Percentiles rank a stretch among this genome's conserved stretches.
Evolutionary conservation across 2,113 vertebrate species (phyloP).

Genomic region (Otolemur garnettii): DNA sequence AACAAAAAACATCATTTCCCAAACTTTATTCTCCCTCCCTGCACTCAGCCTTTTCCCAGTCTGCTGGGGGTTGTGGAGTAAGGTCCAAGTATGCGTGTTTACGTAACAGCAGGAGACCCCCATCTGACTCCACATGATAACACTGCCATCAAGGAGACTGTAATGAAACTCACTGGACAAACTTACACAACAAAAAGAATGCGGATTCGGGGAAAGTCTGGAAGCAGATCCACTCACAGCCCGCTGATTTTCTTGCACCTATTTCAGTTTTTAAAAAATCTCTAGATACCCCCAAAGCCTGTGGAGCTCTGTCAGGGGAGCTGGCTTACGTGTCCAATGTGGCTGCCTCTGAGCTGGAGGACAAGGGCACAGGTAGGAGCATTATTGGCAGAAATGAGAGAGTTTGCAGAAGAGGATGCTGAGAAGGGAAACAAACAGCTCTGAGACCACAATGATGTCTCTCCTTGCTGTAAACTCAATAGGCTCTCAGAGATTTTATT

Average conservation of each 20-base stretch:
- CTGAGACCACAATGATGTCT: background rate
- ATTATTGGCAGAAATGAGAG: background rate
- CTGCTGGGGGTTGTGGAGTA: background rate
- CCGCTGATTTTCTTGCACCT: background rate
- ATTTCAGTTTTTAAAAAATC: background rate
- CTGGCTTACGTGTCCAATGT: accelerated
- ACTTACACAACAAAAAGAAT: background rate
- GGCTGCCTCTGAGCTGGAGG: background rate
- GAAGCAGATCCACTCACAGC: background rate
- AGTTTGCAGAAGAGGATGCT: constrained; percentile 15
- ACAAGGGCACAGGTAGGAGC: background rate
- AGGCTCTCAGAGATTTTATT: constrained; percentile 33
- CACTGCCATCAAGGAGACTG: background rate
- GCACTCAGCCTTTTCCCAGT: background rate
- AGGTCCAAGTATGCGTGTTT: background rate
- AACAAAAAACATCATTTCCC: background rate
- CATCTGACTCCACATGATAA: background rate
- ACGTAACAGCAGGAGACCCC: background rate
- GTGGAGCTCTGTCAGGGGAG: background rate
- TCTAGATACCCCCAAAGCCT: background rate
- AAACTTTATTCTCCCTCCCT: background rate
- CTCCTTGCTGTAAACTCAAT: background rate
- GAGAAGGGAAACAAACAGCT: background rate
- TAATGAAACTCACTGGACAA: background rate
- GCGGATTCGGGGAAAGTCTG: background rate